A percentile compares a stretch with the other conserved stretches of the same genome.
phyloP scores from a whole-genome alignment of 2,888 invertebrate species.

The Crocallis elinguaria region DNA sequence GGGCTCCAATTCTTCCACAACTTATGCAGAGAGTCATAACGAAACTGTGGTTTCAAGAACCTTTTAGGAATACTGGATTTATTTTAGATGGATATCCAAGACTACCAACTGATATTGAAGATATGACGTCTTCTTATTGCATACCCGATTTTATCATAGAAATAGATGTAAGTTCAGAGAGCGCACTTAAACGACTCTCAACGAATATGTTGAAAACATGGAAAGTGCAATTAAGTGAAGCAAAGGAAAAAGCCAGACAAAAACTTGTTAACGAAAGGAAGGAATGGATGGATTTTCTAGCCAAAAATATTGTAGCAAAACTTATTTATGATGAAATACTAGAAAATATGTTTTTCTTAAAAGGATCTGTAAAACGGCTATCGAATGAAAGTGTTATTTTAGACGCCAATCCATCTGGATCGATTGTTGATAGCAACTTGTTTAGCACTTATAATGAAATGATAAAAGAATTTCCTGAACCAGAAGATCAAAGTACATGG shows the following conservation, averaged over 20 bases:
- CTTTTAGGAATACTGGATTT: conserved; percentile 78
- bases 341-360: conserved; percentile 40
- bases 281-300: conserved; percentile 61
- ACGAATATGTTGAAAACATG: conserved; percentile 64
- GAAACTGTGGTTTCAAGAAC: conserved; percentile 81
- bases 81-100: conserved; percentile 87
- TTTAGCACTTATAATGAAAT: conserved; percentile 66
- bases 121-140: conserved; percentile 75
- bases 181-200: conserved; percentile 58
- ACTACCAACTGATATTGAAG: conserved; percentile 79
- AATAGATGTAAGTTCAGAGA: conserved; percentile 66
- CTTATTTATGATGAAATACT: conserved; percentile 65
- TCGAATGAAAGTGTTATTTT: conserved; percentile 70
- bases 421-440: conserved; percentile 63
- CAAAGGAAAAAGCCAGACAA: conserved; percentile 53
- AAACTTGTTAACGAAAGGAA: conserved; percentile 51
- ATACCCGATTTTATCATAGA: conserved; percentile 86
- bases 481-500: conserved; percentile 72
- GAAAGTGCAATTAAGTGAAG: conserved; percentile 67
- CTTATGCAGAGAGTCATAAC: conserved; percentile 73
- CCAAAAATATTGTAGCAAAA: conserved; percentile 58
- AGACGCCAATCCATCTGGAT: conserved; percentile 72
- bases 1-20: conserved; percentile 69
- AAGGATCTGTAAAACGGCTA: conserved; percentile 35
- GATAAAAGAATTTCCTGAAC: conserved; percentile 75